A percentile compares a stretch with the other conserved stretches of the same genome.
These are phyloP conservation scores for Meteorus cinctellus DNA, from an alignment of 2,888 invertebrate species.

Conservation along the genomic window DNA sequence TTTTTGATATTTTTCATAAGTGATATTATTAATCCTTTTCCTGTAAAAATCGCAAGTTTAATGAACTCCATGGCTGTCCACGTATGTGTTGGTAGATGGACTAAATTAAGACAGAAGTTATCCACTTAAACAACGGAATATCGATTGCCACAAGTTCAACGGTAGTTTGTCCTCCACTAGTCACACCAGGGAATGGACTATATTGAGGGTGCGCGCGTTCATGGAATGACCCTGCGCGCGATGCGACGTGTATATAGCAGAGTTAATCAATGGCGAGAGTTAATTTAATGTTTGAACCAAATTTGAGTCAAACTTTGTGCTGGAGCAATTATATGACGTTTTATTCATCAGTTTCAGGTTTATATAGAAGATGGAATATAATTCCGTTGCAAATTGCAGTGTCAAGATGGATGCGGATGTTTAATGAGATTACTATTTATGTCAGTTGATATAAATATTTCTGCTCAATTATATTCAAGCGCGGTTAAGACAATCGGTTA, in stretches of 20 bases:
- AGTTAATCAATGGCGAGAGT: slow-evolving; percentile 3
- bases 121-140: slow-evolving; percentile 25
- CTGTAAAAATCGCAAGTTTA: neutral
- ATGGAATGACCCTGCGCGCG: neutral
- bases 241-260: neutral
- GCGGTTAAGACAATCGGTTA: slow-evolving; percentile 8
- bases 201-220: slow-evolving; percentile 10
- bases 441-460: neutral
- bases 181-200: slow-evolving; percentile 33
- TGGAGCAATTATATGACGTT: neutral
- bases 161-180: slow-evolving; percentile 26
- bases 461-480: neutral
- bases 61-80: neutral
- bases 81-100: neutral
- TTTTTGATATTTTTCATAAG: neutral
- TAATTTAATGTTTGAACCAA: neutral
- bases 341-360: neutral
- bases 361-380: neutral
- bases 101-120: slow-evolving; percentile 34
- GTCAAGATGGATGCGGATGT: too few species aligned
- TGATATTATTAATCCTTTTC: neutral
- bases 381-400: neutral
- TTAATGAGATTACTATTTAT: neutral
- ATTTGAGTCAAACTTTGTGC: neutral
- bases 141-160: slow-evolving; percentile 37